These are phyloP conservation scores for Rhodeus uyekii DNA, from an alignment of 2,797 vertebrate genomes.

Conservation along the genomic window DNA sequence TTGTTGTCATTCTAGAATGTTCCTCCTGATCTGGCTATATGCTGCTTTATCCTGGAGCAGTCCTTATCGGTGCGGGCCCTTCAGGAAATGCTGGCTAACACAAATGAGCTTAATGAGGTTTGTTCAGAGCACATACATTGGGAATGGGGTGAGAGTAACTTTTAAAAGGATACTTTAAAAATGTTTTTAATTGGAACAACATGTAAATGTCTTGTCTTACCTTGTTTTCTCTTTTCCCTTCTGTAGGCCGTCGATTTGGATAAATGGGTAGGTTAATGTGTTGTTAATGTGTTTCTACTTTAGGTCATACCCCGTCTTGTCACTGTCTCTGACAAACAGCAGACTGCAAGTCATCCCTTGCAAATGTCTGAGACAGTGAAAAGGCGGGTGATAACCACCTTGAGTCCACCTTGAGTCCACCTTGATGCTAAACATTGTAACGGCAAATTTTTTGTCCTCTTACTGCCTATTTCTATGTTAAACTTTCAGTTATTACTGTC, in stretches of 20 bases:
- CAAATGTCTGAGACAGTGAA: background rate
- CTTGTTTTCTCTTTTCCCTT: conserved; percentile 35
- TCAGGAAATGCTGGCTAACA: conserved; percentile 94
- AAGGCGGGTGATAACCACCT: background rate
- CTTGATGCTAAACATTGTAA: background rate
- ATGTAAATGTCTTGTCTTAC: conserved; percentile 20
- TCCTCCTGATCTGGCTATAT: conserved; percentile 91
- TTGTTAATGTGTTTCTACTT: background rate
- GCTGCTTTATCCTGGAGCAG: conserved; percentile 90
- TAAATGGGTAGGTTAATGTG: conserved; percentile 77
- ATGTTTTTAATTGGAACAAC: background rate
- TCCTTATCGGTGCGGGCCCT: conserved; percentile 89
- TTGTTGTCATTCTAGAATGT: conserved; percentile 78
- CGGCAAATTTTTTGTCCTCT: background rate
- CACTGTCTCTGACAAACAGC: background rate
- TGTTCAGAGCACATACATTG: background rate
- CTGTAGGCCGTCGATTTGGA: conserved; percentile 77
- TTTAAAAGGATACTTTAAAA: background rate
- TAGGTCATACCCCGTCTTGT: background rate
- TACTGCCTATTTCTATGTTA: background rate
- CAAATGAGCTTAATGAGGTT: conserved; percentile 79
- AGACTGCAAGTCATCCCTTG: background rate
- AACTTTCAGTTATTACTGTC: background rate
- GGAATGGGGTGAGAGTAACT: background rate
- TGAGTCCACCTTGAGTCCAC: background rate